Conservation (phyloP, 2,888 invertebrate genomes). For the Muschampia plurimacula region DNA sequence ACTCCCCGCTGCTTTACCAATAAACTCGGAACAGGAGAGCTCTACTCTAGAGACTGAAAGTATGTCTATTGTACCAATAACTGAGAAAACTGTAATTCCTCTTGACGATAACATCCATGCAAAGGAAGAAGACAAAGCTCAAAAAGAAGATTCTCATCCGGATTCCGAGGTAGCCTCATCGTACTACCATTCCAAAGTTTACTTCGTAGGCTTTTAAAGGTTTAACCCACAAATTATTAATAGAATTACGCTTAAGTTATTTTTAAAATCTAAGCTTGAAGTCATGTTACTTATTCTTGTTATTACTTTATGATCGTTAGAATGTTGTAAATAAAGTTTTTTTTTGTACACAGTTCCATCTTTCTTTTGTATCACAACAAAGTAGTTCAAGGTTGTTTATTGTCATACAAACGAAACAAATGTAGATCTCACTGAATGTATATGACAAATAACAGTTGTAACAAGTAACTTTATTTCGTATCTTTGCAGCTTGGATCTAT, state of each 20-base stretch:
- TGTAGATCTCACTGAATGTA: not conserved
- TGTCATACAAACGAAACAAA: not conserved
- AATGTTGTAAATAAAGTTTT: constrained; percentile 31
- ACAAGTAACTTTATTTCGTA: too few relatives aligned
- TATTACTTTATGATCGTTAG: not conserved
- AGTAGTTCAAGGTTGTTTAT: not conserved
- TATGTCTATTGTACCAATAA: constrained; percentile 42
- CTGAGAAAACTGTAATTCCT: constrained; percentile 23
- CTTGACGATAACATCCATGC: constrained; percentile 1
- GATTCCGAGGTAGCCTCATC: constrained; percentile 79
- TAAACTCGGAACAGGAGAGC: constrained; percentile 42
- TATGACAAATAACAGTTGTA: too few relatives aligned
- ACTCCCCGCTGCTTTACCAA: constrained; percentile 54
- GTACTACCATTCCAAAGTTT: constrained; percentile 70
- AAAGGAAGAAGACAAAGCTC: constrained; percentile 36
- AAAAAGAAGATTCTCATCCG: constrained; percentile 47
- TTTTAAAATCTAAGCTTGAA: constrained; percentile 26
- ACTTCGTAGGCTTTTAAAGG: constrained; percentile 58
- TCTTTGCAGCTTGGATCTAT: too few relatives aligned
- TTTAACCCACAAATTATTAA: constrained; percentile 44
- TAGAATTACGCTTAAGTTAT: constrained; percentile 40
- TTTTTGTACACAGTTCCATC: constrained; percentile 32
- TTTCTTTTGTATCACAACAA: constrained; percentile 11
- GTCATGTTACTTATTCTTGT: constrained; percentile 14
- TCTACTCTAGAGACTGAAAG: constrained; percentile 44